Base-by-base conservation (phyloP, 1,140 invertebrate genomes). In the Drosophila santomea region DNA sequence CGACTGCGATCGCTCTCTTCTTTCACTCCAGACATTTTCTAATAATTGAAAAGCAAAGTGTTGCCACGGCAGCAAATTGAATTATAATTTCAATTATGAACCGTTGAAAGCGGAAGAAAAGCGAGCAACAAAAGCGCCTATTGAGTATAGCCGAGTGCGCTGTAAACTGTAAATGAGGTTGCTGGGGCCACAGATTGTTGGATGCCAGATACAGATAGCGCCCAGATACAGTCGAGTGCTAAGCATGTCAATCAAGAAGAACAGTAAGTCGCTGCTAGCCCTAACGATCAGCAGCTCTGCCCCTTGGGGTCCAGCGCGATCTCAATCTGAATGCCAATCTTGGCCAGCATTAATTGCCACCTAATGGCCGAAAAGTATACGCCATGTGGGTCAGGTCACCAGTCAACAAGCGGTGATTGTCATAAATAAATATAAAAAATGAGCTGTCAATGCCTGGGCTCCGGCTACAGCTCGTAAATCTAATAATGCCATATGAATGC, bases 51-150 rank as follows among this genome's bases (percentile, higher is more conserved):
- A 88, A 86, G 71, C 76, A 83, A 88, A 86, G 83, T 76, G 75
- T 73, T 67, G 80, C 74, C 66, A 57, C 23, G 51, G 56, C 76
- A 15, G 55, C 67, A 86, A 86, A 86, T 86, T 86, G 83, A 83
- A 86, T 86, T 86, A 86, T 88, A 89, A 88, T 86, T 86, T 86
- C 83, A 86, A 86, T 86, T 86, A 86, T 80, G 84, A 83, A 83
- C 83, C 75, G 83, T 86, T 88, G 86, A 89, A 79, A 88, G 83
- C 83, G 83, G 83, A 86, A 86, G 83, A 86, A 89, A 86, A 83
- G 67, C 79, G 48, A 39, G 38, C 39, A 54, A 85, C 82, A 85
- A 85, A 74, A 74, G 81, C 48, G 81, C 68, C 78, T 77, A 85
- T 85, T 86, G 79, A 86, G 64, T 51, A 47, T 59, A 32, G 32